Evolutionary conservation across 2,113 vertebrate genomes (phyloP).

Genomic region (Rhineura floridana): DNA sequence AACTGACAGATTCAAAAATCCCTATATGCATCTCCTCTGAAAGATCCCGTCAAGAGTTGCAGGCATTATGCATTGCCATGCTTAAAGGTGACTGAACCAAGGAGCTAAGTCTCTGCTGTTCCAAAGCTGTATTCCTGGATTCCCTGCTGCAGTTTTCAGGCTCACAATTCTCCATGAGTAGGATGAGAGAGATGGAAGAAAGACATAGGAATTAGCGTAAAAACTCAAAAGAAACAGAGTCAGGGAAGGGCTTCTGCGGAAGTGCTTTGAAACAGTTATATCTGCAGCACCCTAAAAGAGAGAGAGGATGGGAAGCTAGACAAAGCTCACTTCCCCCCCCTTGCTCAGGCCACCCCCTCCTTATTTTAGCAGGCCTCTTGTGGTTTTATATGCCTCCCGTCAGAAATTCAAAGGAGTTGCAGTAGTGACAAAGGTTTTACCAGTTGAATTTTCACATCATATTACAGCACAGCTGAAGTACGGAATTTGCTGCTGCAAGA

Average conservation of each 20-base stretch:
- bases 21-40: background rate
- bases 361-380: background rate
- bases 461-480: too few species aligned
- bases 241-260: too few species aligned
- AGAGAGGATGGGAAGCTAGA: too few species aligned
- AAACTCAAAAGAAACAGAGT: too few species aligned
- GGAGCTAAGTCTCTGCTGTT: background rate
- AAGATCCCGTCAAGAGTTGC: background rate
- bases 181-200: too few species aligned
- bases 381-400: background rate
- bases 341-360: background rate
- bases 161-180: background rate
- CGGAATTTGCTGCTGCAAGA: too few species aligned
- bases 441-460: background rate
- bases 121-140: too few species aligned
- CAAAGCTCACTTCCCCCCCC: too few species aligned
- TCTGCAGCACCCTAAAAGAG: too few species aligned
- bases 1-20: too few species aligned
- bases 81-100: background rate
- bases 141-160: background rate
- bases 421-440: background rate
- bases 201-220: too few species aligned
- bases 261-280: too few species aligned
- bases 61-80: background rate
- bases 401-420: background rate